These are phyloP conservation scores for Crocodylus rhombifer DNA, from an alignment of 2,797 vertebrate species.

Conservation along the genomic window DNA sequence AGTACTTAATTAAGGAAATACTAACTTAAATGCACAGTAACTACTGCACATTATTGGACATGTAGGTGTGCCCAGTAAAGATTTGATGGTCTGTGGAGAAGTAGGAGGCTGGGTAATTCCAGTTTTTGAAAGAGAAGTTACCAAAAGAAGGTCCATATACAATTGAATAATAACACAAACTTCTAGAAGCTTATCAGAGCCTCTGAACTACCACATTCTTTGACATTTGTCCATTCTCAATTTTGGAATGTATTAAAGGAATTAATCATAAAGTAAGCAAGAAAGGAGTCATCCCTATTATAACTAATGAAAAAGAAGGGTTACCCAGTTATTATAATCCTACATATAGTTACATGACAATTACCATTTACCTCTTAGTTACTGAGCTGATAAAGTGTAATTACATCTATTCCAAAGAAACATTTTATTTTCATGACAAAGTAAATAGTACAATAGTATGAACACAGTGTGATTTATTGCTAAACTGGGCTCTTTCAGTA, in stretches of 20 bases:
- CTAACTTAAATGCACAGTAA: too few relatives aligned
- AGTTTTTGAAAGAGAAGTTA: not conserved
- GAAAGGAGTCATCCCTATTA: not conserved
- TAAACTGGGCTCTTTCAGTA: not conserved
- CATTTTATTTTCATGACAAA: not conserved
- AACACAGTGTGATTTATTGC: not conserved
- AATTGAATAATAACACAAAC: not conserved
- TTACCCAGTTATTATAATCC: not conserved
- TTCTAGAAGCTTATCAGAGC: not conserved
- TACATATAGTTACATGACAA: not conserved
- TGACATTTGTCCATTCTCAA: not conserved
- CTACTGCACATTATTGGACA: too few relatives aligned
- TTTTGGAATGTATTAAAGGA: not conserved
- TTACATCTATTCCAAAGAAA: not conserved
- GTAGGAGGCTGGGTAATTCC: not conserved
- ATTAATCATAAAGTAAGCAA: not conserved
- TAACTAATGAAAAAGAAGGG: not conserved
- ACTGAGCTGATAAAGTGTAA: not conserved
- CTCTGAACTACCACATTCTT: not conserved
- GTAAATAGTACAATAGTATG: constrained; percentile 12
- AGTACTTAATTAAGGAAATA: too few relatives aligned
- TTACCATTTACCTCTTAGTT: constrained; percentile 1
- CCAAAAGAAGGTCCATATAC: not conserved
- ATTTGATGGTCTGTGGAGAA: too few relatives aligned
- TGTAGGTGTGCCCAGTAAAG: too few relatives aligned